Evolutionary conservation across 2,113 vertebrate species (phyloP).

Genomic region (Illadopsis cleaveri): DNA sequence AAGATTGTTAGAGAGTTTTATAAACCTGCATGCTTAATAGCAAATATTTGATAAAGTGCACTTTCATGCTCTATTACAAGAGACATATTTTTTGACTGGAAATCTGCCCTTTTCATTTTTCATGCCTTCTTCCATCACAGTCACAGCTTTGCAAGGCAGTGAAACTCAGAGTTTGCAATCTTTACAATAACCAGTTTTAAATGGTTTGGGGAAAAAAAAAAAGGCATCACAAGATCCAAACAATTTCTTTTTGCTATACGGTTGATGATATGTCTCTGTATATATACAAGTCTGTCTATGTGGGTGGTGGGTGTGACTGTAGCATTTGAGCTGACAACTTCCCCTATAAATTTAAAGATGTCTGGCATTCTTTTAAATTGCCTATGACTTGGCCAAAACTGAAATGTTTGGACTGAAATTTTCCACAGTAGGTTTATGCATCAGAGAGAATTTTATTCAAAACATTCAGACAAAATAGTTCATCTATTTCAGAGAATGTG

Average conservation of each 20-base stretch:
- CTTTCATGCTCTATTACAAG: not conserved
- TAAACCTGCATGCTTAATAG: not conserved
- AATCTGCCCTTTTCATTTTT: not conserved
- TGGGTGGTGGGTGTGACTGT: not conserved
- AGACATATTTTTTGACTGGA: not conserved
- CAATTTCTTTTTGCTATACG: not conserved
- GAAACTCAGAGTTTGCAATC: not conserved
- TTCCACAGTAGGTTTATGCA: not conserved
- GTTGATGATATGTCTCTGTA: not conserved
- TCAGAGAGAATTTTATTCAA: not conserved
- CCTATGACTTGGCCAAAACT: conserved; percentile 7
- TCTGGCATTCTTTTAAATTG: not conserved
- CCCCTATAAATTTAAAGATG: not conserved
- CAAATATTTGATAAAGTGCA: not conserved
- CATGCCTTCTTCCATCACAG: not conserved
- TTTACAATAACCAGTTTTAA: not conserved
- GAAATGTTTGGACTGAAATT: not conserved
- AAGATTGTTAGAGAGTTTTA: not conserved
- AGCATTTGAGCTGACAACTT: not conserved
- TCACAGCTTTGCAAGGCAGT: not conserved
- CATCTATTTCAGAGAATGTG: conserved; percentile 14
- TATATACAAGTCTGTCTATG: not conserved
- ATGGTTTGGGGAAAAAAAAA: not conserved
- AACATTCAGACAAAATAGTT: conserved; percentile 37
- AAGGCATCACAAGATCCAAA: not conserved